Base-by-base conservation (phyloP, 2,888 invertebrate species). In the Emmelina monodactyla region DNA sequence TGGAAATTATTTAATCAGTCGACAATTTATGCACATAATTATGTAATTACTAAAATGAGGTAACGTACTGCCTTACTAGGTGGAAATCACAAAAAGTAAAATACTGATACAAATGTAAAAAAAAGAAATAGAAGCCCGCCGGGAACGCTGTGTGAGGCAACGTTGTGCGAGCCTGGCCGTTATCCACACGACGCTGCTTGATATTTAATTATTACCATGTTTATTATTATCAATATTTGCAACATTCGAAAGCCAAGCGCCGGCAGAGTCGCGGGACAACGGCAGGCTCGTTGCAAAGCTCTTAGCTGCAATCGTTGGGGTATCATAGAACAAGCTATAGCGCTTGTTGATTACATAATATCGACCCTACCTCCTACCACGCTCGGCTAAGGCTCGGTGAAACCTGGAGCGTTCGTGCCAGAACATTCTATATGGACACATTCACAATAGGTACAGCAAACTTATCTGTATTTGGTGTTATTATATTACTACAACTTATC, bases 1-100 rank as follows among this genome's bases (percentile, higher is more conserved):
- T 76, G 76, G 73, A 75, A 75, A 78, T 67, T 67, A 73, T 66
- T 64, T 66, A 68, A 72, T 76, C 76, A 78, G 76, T 76, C 76
- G 66, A 70, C 63, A 68, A 70, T 64, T 70, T 67, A 75, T 61
- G 60, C 62, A 68, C 11, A 25, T 5, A n/a, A 29, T 65, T 70
- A 68, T 57, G 65, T 64, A 65, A 67, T 64, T 61, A 70, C 66
- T 68, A 69, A 69, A 58, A 66, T 68, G 71, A 73, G 75, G 73
- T 72, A 70, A 66, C 64, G 57, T 58, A 65, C 67, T 72, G 72
- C 71, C 68, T 62, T 68, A 64, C 56, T 59, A 65, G 59, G 62
- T 72, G 68, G 65, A 67, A 68, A 73, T 72, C 67, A 73, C 69
- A 72, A 50, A 61, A 58, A 64, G 58, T 52, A 60, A 69, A 76